Conservation (phyloP, 2,113 vertebrate genomes). For the Opisthocomus hoazin region DNA sequence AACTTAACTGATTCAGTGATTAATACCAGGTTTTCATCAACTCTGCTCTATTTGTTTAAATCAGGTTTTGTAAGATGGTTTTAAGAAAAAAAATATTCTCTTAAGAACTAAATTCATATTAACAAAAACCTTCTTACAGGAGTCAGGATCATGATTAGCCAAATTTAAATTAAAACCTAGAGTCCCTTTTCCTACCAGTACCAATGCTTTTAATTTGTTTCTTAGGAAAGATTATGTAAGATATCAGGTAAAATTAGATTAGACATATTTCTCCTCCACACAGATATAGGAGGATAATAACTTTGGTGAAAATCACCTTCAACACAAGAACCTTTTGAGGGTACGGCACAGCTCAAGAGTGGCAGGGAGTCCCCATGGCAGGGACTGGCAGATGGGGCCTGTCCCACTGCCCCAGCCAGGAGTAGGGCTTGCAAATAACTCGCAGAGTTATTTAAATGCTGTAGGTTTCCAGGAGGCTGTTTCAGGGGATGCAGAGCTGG, state of each 20-base stretch:
- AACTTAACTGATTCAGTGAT: background rate
- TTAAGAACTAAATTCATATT: background rate
- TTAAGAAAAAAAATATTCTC: background rate
- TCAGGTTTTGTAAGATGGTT: background rate
- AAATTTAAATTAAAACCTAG: constrained; percentile 51
- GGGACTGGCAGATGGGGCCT: background rate
- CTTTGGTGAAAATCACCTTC: background rate
- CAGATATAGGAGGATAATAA: background rate
- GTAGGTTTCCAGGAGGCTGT: background rate
- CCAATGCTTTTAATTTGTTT: constrained; percentile 55
- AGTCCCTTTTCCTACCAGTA: background rate
- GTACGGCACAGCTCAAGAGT: background rate
- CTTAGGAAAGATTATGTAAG: constrained; percentile 38
- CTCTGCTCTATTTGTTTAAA: background rate
- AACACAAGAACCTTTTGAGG: background rate
- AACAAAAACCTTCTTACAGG: background rate
- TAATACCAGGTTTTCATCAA: background rate
- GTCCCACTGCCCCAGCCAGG: accelerated
- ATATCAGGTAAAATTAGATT: constrained; percentile 36
- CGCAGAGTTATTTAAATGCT: background rate
- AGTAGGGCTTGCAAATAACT: background rate
- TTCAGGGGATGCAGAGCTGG: background rate
- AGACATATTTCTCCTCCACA: constrained; percentile 2
- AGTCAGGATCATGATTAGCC: constrained; percentile 30
- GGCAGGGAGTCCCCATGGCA: accelerated